phyloP scores from a whole-genome alignment of 2,797 vertebrate species.

The Rallus crepitans region DNA sequence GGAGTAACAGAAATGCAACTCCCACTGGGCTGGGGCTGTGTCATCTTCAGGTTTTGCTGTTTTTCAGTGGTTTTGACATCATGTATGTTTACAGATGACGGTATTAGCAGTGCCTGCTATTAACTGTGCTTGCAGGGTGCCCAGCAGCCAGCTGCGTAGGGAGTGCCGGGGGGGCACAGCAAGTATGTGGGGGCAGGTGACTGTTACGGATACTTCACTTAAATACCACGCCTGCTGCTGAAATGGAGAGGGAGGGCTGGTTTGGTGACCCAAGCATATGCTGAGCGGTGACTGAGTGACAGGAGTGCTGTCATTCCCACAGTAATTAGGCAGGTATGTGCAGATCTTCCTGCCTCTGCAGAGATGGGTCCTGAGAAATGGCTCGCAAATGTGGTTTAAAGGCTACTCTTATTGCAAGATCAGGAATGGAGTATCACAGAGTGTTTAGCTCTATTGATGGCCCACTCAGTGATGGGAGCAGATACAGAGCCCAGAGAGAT shows the following conservation, averaged over 20 bases:
- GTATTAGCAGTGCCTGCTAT: background rate
- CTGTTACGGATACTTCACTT: background rate
- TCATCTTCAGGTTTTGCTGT: background rate
- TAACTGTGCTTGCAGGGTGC: background rate
- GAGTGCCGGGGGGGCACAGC: background rate
- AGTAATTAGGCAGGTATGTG: background rate
- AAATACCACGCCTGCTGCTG: background rate
- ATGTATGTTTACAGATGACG: background rate
- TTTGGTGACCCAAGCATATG: background rate
- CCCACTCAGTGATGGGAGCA: background rate
- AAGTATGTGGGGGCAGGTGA: background rate
- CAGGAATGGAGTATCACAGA: background rate
- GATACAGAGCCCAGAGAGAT: background rate
- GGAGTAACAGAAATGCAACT: background rate
- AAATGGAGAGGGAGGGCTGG: background rate
- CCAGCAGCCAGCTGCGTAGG: fast-evolving
- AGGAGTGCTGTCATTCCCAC: background rate
- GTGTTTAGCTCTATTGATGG: background rate
- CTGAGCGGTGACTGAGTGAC: background rate
- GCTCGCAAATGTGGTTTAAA: background rate
- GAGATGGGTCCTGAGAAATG: background rate
- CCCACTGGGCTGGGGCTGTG: background rate
- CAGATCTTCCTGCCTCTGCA: background rate
- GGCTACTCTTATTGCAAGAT: background rate
- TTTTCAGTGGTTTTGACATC: background rate